Evolutionary conservation across 2,113 vertebrate genomes (phyloP).

Genomic region (Brachirus orientalis): DNA sequence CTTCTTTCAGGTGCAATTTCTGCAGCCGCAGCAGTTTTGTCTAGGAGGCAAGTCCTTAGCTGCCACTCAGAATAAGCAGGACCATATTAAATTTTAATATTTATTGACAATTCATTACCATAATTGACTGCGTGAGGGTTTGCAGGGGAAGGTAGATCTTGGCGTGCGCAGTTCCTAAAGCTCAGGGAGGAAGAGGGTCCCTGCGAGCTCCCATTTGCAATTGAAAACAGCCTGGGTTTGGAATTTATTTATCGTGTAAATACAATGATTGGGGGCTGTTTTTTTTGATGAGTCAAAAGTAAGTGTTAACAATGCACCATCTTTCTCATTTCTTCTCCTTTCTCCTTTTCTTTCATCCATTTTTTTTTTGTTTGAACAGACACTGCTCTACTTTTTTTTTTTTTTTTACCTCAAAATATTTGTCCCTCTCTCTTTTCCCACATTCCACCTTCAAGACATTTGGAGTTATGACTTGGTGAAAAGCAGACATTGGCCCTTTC

Average conservation of each 20-base stretch:
- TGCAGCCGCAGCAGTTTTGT: constrained; percentile 96
- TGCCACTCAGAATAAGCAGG: constrained; percentile 94
- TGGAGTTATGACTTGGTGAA: constrained; percentile 88
- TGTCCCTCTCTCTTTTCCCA: constrained; percentile 45
- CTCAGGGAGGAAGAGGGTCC: constrained; percentile 84
- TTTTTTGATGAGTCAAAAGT: constrained; percentile 52
- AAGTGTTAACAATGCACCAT: constrained; percentile 11
- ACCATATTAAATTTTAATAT: constrained; percentile 99
- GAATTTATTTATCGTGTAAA: constrained; percentile 94
- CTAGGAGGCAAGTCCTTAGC: constrained; percentile 94
- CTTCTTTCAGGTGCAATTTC: constrained; percentile 92
- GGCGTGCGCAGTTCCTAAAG: constrained; percentile 83
- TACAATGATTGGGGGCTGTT: constrained; percentile 89
- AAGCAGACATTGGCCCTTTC: constrained; percentile 75
- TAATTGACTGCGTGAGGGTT: constrained; percentile 97
- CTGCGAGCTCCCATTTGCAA: constrained; percentile 92
- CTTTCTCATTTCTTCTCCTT: neutral
- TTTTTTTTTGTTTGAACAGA: neutral
- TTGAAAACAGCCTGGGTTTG: constrained; percentile 90
- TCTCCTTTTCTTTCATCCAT: neutral
- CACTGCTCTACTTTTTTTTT: constrained; percentile 55
- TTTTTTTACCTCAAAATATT: constrained; percentile 32
- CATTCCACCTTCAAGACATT: constrained; percentile 67
- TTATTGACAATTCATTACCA: constrained; percentile 99
- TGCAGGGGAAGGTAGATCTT: constrained; percentile 85